Conservation (phyloP, 2,113 vertebrate species). For the Strix aluco region DNA sequence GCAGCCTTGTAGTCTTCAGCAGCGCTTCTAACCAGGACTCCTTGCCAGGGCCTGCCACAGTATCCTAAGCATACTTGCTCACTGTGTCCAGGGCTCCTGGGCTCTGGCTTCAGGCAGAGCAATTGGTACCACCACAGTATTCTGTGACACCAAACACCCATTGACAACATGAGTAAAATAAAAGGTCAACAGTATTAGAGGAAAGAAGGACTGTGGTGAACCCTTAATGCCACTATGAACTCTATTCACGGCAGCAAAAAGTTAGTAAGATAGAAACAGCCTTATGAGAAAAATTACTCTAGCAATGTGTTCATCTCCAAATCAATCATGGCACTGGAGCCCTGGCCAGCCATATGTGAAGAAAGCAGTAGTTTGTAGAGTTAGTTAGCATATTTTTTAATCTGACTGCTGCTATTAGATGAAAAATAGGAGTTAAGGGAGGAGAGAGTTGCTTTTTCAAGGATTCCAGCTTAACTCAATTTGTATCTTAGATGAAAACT, state of each 20-base stretch:
- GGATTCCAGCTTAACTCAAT: not conserved
- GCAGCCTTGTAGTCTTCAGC: not conserved
- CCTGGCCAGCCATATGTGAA: not conserved
- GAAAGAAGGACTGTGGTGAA: not conserved
- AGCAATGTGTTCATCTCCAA: not conserved
- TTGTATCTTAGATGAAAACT: not conserved
- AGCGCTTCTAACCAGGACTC: fast-evolving
- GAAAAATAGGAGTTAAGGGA: not conserved
- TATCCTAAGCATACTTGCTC: not conserved
- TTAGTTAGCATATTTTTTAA: not conserved
- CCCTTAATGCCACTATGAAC: not conserved
- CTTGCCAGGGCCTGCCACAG: not conserved
- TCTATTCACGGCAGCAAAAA: not conserved
- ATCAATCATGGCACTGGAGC: not conserved
- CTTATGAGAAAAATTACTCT: not conserved
- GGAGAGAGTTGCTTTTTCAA: not conserved
- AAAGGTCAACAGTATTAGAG: not conserved
- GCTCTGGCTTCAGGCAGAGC: not conserved
- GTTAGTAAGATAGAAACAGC: not conserved
- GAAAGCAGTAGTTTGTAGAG: not conserved
- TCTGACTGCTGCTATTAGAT: not conserved
- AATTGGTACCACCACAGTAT: fast-evolving
- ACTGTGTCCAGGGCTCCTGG: not conserved
- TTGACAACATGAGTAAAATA: not conserved
- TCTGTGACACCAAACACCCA: not conserved